Conservation (phyloP, 2,113 vertebrate species). For the Muntiacus reevesi region DNA sequence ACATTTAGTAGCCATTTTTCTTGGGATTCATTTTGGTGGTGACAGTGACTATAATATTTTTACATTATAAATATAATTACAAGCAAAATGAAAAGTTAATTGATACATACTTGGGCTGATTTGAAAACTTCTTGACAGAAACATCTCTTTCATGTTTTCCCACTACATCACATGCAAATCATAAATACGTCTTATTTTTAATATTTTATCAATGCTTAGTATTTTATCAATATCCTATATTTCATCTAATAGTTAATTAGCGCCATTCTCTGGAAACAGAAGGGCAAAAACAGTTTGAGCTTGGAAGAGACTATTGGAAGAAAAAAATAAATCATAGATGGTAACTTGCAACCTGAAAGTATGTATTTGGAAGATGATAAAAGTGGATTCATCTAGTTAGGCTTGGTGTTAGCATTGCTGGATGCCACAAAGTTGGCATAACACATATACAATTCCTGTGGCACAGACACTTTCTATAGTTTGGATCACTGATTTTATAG, state of each 20-base stretch:
- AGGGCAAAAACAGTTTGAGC: not conserved
- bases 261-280: not conserved
- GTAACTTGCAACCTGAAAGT: not conserved
- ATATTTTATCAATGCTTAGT: not conserved
- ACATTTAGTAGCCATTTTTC: not conserved
- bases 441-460: not conserved
- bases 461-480: not conserved
- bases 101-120: not conserved
- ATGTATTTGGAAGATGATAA: not conserved
- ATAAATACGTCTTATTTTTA: not conserved
- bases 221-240: not conserved
- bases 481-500: not conserved
- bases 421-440: not conserved
- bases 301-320: not conserved
- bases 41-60: slow-evolving; percentile 4
- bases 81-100: not conserved
- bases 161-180: not conserved
- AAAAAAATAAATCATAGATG: not conserved
- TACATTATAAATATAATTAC: not conserved
- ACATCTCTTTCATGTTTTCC: not conserved
- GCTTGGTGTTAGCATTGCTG: not conserved
- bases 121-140: not conserved
- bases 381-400: not conserved
- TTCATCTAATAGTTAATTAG: not conserved
- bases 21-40: not conserved